A percentile compares a stretch with the other conserved stretches of the same genome.
These are phyloP conservation scores for Aradophagus sp. DNA, from an alignment of 1,140 invertebrate species.

Conservation along the genomic window DNA sequence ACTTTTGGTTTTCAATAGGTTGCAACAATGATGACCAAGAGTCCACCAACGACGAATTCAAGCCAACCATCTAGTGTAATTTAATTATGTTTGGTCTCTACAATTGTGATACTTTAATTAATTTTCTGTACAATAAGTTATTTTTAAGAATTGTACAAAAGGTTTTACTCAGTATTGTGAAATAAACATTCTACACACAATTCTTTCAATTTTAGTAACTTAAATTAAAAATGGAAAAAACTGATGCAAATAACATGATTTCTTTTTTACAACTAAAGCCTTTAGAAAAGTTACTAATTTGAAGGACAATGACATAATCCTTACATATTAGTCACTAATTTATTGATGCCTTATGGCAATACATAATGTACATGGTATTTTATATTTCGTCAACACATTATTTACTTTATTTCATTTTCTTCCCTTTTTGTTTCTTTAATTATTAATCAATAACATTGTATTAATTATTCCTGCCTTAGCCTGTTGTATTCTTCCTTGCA, in stretches of 20 bases:
- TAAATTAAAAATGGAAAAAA: too few species aligned
- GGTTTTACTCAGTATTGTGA: too few species aligned
- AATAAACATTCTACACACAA: too few species aligned
- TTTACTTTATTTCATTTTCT: constrained; percentile 71
- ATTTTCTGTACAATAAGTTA: constrained; percentile 12
- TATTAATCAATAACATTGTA: constrained; percentile 72
- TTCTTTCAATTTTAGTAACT: too few species aligned
- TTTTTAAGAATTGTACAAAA: neutral
- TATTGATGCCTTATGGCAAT: constrained; percentile 69
- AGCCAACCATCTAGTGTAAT: constrained; percentile 69
- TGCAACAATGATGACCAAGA: constrained; percentile 69
- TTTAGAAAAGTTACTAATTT: too few species aligned
- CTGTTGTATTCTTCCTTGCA: constrained; percentile 75
- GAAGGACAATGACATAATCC: too few species aligned
- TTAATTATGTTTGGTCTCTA: constrained; percentile 53
- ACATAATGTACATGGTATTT: constrained; percentile 73
- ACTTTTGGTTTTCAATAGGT: constrained; percentile 59
- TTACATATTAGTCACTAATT: constrained; percentile 62
- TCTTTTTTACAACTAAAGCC: too few species aligned
- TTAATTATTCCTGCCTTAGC: constrained; percentile 70
- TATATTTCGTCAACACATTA: constrained; percentile 70
- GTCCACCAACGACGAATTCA: constrained; percentile 65
- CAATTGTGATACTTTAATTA: constrained; percentile 51
- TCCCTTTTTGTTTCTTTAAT: constrained; percentile 66
- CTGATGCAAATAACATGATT: too few species aligned